Base-by-base conservation (phyloP, 2,888 invertebrate genomes). In the Archips crataeganus region DNA sequence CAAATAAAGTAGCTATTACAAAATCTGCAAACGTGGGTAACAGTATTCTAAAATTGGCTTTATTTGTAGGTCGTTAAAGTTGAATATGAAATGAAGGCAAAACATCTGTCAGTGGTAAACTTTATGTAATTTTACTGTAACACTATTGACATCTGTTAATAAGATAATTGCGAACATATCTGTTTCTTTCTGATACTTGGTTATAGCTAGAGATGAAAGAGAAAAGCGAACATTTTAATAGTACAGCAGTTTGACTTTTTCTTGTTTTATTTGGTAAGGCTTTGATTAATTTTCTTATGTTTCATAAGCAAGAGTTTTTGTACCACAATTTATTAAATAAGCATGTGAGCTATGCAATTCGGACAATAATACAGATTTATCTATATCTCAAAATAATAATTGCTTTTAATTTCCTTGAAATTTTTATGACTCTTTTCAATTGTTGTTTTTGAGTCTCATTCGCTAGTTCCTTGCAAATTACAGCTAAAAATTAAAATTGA, bases 131-230 rank as follows among this genome's bases (percentile, higher is more conserved):
- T n/a, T n/a, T n/a, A n/a, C n/a, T n/a, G n/a, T n/a, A 47, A 59
- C 59, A 6, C 13, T 77, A 64, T 73, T 70, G 57, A 60, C 6
- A 68, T 75, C 72, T 76, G 62, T 76, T 76, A 73, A 76, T 77
- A 74, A 77, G 77, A 77, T 78, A 61, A 70, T 80, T 78, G 66
- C 77, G 10, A 57, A 47, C 47, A 45, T 36, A 23, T 70, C 47
- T 71, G 64, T 59, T 59, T 71, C 71, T 71, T 59, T 71, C 64
- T 65, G 49, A 65, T 59, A 42, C 49, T 71, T 60, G 65, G 49
- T 65, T 42, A 66, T 71, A 49, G 59, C 49, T 49, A 66, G 71
- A 51, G 49, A 71, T 49, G 49, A n/a, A 49, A 5, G 13, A 49
- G 2, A 54, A 8, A 15, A 45, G 5, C 4, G 39, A 39, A 39